Conservation (phyloP, 2,797 vertebrate genomes). For the Typhlichthys subterraneus region DNA sequence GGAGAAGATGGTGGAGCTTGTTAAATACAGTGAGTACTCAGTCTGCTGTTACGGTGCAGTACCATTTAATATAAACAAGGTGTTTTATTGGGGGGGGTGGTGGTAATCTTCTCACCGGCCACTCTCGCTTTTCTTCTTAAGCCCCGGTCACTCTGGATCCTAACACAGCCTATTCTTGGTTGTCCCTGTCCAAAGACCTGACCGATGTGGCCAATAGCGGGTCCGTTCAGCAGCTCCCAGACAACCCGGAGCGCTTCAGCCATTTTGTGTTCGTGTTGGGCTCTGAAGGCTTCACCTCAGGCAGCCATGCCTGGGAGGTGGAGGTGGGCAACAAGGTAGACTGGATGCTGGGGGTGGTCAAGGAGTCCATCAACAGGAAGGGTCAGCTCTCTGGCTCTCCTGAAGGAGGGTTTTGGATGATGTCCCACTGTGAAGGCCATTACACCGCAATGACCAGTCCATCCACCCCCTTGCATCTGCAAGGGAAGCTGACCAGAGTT, state of each 20-base stretch:
- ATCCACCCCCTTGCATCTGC: conserved; percentile 52
- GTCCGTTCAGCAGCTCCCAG: conserved; percentile 65
- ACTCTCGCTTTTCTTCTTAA: conserved; percentile 29
- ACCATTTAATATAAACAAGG: too few species aligned
- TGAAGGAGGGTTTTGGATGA: conserved; percentile 81
- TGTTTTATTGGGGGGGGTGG: too few species aligned
- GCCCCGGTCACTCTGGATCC: conserved; percentile 80
- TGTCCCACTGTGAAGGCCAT: conserved; percentile 74
- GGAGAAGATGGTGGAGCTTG: conserved; percentile 78
- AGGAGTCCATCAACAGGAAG: conserved; percentile 75
- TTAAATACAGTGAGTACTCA: conserved; percentile 75
- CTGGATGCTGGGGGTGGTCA: conserved; percentile 82
- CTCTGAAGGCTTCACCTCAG: conserved; percentile 73
- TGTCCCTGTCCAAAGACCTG: conserved; percentile 73
- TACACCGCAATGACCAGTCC: conserved; percentile 81
- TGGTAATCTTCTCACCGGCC: neutral
- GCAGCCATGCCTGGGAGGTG: conserved; percentile 82
- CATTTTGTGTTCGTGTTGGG: conserved; percentile 81
- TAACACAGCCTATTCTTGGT: conserved; percentile 79
- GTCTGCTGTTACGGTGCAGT: neutral
- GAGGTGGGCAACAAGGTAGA: conserved; percentile 76
- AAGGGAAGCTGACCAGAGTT: conserved; percentile 63
- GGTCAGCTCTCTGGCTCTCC: conserved; percentile 78
- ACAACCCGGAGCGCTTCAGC: conserved; percentile 78
- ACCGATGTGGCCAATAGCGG: conserved; percentile 73